A percentile compares a stretch with the other conserved stretches of the same genome.
Evolutionary conservation across 2,113 vertebrate genomes (phyloP).

Genomic region (Eudyptes chrysolophus): DNA sequence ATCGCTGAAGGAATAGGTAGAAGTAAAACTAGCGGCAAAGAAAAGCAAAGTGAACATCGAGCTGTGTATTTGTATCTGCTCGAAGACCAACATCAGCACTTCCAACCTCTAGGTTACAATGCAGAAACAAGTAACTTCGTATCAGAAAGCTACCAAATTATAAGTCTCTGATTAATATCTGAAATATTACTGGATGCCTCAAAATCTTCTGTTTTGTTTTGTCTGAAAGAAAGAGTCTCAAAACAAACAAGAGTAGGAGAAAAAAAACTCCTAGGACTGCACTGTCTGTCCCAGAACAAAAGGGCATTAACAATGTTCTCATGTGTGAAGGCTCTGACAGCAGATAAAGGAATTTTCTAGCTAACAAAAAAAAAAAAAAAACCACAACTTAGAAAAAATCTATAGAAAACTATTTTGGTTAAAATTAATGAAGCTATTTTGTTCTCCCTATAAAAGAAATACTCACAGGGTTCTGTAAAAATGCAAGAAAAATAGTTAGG

Average conservation of each 20-base stretch:
- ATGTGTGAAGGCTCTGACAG: neutral
- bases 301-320: neutral
- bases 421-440: constrained; percentile 9
- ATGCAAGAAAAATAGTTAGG: neutral
- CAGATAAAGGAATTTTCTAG: neutral
- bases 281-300: neutral
- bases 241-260: neutral
- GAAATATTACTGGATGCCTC: neutral
- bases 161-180: neutral
- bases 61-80: neutral
- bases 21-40: neutral
- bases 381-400: neutral
- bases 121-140: neutral
- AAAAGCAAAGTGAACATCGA: neutral
- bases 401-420: neutral
- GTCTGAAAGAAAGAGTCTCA: neutral
- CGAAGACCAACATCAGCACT: neutral
- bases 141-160: neutral
- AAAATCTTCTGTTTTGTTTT: neutral
- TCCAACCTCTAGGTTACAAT: neutral
- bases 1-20: neutral
- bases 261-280: neutral
- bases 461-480: neutral
- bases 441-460: neutral
- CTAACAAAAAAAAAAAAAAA: neutral